Percentiles rank a stretch among this genome's conserved stretches.
phyloP scores from a whole-genome alignment of 2,113 vertebrate species.

The Halcyon senegalensis region DNA sequence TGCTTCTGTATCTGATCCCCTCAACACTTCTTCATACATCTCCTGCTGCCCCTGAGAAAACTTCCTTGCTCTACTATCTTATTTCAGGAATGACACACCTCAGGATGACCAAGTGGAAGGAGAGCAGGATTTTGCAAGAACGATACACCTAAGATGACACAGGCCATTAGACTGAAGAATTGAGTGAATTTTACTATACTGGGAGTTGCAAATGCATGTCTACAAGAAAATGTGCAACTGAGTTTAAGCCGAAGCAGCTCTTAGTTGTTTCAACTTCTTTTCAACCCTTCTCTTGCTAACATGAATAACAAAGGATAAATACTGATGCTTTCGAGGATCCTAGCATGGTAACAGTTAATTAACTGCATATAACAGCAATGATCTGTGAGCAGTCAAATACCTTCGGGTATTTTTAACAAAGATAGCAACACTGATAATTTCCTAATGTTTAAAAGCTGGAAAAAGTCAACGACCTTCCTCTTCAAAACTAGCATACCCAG shows the following conservation, averaged over 20 bases:
- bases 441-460: neutral
- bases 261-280: constrained; percentile 12
- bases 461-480: neutral
- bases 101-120: neutral
- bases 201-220: neutral
- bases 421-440: neutral
- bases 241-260: neutral
- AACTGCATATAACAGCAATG: neutral
- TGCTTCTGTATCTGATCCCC: neutral
- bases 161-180: neutral
- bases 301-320: neutral
- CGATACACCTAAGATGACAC: neutral
- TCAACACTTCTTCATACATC: neutral
- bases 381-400: neutral
- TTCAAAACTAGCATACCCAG: neutral
- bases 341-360: neutral
- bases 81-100: neutral
- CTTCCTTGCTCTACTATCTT: neutral
- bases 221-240: neutral
- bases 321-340: neutral
- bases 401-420: neutral
- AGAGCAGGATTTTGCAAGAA: neutral
- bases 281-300: neutral
- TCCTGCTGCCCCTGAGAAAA: neutral
- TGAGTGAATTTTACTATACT: neutral